These are phyloP conservation scores for Scaptomyza cyrtandrae DNA, from an alignment of 2,888 invertebrate species.

Conservation along the genomic window DNA sequence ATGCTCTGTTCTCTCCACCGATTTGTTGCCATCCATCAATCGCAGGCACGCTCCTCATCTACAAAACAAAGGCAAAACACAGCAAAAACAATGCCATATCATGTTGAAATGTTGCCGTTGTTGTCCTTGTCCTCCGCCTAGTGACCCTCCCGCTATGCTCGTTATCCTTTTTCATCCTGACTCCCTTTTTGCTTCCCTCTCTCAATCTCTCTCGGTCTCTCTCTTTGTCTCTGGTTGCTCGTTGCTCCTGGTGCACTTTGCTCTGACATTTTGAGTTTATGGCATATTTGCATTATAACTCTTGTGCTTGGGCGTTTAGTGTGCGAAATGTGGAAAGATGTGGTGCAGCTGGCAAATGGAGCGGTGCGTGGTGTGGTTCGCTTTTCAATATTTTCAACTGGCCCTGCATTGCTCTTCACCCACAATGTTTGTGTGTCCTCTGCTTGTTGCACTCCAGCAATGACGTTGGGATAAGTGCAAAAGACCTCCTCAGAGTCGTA, in stretches of 20 bases:
- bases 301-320: conserved; percentile 36
- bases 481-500: background rate
- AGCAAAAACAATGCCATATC: conserved; percentile 54
- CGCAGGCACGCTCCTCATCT: conserved; percentile 51
- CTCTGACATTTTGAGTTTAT: conserved; percentile 76
- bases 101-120: conserved; percentile 64
- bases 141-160: conserved; percentile 4
- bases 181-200: background rate
- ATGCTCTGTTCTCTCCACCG: conserved; percentile 12
- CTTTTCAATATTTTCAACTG: conserved; percentile 23
- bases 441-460: conserved; percentile 62
- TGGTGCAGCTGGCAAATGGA: background rate
- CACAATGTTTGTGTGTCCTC: conserved; percentile 33
- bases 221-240: background rate
- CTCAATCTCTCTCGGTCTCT: background rate
- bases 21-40: conserved; percentile 66
- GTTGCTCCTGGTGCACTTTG: conserved; percentile 64
- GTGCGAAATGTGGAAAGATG: conserved; percentile 3
- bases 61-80: conserved; percentile 13
- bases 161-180: conserved; percentile 3
- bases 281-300: conserved; percentile 76
- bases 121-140: conserved; percentile 17
- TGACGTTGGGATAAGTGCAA: conserved; percentile 59
- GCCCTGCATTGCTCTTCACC: conserved; percentile 14
- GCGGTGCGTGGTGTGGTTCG: background rate